phyloP scores from a whole-genome alignment of 2,113 vertebrate genomes.

The Pyxicephalus adspersus region DNA sequence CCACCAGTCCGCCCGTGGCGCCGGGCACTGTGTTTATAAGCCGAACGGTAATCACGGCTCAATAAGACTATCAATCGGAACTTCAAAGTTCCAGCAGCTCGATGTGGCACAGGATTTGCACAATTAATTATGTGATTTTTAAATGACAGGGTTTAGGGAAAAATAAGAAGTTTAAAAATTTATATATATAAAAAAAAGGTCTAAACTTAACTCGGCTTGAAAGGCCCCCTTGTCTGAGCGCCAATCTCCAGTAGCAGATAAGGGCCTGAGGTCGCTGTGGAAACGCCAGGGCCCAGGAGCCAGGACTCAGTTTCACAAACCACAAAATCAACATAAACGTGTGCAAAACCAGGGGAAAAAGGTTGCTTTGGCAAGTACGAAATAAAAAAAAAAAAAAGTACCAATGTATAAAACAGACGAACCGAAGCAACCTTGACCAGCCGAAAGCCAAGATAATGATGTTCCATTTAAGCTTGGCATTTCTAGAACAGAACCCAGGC shows the following conservation, averaged over 20 bases:
- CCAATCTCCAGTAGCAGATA: constrained; percentile 88
- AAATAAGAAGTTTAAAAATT: constrained; percentile 69
- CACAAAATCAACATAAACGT: constrained; percentile 90
- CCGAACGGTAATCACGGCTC: constrained; percentile 71
- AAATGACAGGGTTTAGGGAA: constrained; percentile 81
- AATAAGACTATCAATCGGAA: constrained; percentile 78
- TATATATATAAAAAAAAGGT: constrained; percentile 48
- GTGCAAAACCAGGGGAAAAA: constrained; percentile 81
- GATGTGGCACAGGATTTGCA: constrained; percentile 79
- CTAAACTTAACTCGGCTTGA: constrained; percentile 75
- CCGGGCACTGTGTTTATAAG: constrained; percentile 64
- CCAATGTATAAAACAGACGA: constrained; percentile 84
- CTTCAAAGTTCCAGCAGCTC: constrained; percentile 78
- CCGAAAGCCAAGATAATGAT: constrained; percentile 61
- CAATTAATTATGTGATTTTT: constrained; percentile 83
- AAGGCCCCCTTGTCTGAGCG: constrained; percentile 83
- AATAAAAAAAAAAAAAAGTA: constrained; percentile 74
- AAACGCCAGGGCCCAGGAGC: constrained; percentile 87
- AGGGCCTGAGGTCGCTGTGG: constrained; percentile 85
- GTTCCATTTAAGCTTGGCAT: constrained; percentile 67
- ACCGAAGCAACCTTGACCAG: constrained; percentile 78
- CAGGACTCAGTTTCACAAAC: constrained; percentile 93
- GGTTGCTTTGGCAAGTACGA: constrained; percentile 83
- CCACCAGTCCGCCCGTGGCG: constrained; percentile 68
- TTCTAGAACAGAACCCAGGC: constrained; percentile 55